Conservation (phyloP, 1,140 invertebrate genomes). For the Zaprionus ghesquierei region DNA sequence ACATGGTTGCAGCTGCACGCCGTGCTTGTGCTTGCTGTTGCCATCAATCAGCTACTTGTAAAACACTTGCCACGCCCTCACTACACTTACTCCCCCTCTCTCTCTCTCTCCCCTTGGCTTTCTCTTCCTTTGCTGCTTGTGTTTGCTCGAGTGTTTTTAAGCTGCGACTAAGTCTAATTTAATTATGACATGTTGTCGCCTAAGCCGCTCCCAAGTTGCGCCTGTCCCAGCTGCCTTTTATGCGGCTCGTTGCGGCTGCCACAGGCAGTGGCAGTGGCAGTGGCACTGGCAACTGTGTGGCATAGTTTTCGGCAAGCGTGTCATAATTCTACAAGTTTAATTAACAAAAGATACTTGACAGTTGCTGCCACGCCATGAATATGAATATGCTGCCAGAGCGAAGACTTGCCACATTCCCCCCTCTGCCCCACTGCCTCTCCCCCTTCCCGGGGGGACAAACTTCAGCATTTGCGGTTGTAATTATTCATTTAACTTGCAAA, state of each 20-base stretch:
- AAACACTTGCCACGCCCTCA: conserved; percentile 19
- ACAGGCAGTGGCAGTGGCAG: conserved; percentile 26
- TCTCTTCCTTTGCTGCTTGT: conserved; percentile 20
- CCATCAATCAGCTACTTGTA: conserved; percentile 27
- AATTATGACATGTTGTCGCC: conserved; percentile 77
- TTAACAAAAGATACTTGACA: conserved; percentile 81
- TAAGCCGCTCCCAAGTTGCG: conserved; percentile 8
- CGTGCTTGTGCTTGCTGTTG: not conserved
- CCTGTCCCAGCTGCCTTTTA: conserved; percentile 42
- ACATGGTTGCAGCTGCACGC: not conserved
- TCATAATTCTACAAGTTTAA: conserved; percentile 81
- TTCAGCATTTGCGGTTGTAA: conserved; percentile 67
- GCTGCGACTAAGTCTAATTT: conserved; percentile 78
- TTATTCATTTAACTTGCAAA: conserved; percentile 81
- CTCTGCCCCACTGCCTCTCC: not conserved
- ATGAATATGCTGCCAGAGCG: conserved; percentile 44
- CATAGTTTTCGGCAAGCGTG: conserved; percentile 68
- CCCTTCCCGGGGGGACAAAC: not conserved
- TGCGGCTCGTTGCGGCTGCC: conserved; percentile 43
- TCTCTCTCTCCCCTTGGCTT: not conserved
- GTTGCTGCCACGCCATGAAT: conserved; percentile 64
- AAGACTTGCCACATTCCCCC: not conserved
- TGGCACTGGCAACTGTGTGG: conserved; percentile 17
- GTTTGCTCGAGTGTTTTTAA: conserved; percentile 71
- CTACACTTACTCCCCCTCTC: not conserved